These are phyloP conservation scores for Sympetrum striolatum DNA, from an alignment of 2,888 invertebrate genomes.

Conservation along the genomic window DNA sequence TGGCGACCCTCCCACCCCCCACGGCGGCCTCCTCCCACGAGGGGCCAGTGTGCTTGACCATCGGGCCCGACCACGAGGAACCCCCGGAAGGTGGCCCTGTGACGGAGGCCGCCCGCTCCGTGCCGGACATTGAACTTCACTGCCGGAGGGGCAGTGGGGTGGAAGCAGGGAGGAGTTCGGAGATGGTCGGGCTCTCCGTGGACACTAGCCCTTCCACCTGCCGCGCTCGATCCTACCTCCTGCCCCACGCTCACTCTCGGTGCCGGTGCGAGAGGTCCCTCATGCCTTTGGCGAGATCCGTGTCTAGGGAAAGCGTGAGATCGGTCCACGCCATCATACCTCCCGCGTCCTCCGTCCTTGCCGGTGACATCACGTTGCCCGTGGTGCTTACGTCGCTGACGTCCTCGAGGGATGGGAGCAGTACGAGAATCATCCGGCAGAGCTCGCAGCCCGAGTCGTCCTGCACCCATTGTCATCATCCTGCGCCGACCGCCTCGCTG, in stretches of 20 bases:
- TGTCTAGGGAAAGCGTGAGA: constrained; percentile 81
- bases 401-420: constrained; percentile 74
- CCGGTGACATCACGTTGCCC: constrained; percentile 39
- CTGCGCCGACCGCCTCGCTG: constrained; percentile 83
- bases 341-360: constrained; percentile 55
- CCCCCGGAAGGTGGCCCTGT: constrained; percentile 40
- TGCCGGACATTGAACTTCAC: constrained; percentile 83
- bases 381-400: constrained; percentile 66
- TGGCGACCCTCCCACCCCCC: constrained; percentile 28
- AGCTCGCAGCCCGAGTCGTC: constrained; percentile 85
- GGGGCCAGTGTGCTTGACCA: constrained; percentile 36
- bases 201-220: constrained; percentile 49
- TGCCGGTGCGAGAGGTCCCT: constrained; percentile 77
- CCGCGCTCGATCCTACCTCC: constrained; percentile 49
- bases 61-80: constrained; percentile 40
- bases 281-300: constrained; percentile 75
- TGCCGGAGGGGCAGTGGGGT: constrained; percentile 61
- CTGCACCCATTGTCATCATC: constrained; percentile 60
- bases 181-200: constrained; percentile 41
- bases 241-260: constrained; percentile 58
- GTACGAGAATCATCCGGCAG: constrained; percentile 83
- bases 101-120: constrained; percentile 67
- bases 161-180: constrained; percentile 1
- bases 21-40: constrained; percentile 8
- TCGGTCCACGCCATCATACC: constrained; percentile 62